A percentile compares a stretch with the other conserved stretches of the same genome.
Conservation (phyloP, 2,797 vertebrate species). For the Rachycentron canadum region DNA sequence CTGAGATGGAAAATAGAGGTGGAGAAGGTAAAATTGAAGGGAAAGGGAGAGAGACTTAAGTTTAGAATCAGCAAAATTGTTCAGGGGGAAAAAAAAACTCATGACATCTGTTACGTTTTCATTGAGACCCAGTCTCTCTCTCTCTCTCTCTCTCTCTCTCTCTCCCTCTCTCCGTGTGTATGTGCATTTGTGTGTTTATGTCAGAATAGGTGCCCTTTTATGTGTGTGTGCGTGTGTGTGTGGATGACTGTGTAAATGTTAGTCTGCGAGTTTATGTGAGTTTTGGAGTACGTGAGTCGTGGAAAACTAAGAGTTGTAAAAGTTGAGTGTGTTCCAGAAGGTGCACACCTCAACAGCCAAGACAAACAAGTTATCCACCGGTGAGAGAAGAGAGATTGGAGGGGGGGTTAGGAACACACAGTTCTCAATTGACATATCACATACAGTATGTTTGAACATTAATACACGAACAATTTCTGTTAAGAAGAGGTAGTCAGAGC, state of each 20-base stretch:
- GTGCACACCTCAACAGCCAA: slow-evolving; percentile 54
- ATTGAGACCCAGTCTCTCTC: slow-evolving; percentile 28
- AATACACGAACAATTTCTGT: slow-evolving; percentile 1
- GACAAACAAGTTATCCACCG: slow-evolving; percentile 61
- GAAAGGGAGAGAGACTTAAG: not conserved
- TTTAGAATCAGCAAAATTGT: slow-evolving; percentile 45
- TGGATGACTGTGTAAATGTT: slow-evolving; percentile 45
- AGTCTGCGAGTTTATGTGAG: slow-evolving; percentile 41
- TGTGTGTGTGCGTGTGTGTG: slow-evolving; percentile 29
- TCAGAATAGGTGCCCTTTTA: slow-evolving; percentile 25
- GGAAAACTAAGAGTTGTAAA: slow-evolving; percentile 65
- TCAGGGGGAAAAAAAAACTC: slow-evolving; percentile 18
- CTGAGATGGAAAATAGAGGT: slow-evolving; percentile 75
- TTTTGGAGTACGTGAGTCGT: slow-evolving; percentile 35
- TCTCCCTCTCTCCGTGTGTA: too few relatives aligned
- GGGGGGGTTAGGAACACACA: not conserved
- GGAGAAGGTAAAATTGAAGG: not conserved
- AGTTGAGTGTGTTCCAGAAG: slow-evolving; percentile 61
- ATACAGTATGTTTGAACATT: slow-evolving; percentile 11
- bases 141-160: too few relatives aligned
- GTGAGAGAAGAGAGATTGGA: not conserved
- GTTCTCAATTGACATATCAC: slow-evolving; percentile 37
- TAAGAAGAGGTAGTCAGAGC: not conserved
- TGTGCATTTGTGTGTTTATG: slow-evolving; percentile 6
- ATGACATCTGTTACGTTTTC: slow-evolving; percentile 58